Conservation (phyloP, 2,113 vertebrate genomes). For the Prunella fulvescens region DNA sequence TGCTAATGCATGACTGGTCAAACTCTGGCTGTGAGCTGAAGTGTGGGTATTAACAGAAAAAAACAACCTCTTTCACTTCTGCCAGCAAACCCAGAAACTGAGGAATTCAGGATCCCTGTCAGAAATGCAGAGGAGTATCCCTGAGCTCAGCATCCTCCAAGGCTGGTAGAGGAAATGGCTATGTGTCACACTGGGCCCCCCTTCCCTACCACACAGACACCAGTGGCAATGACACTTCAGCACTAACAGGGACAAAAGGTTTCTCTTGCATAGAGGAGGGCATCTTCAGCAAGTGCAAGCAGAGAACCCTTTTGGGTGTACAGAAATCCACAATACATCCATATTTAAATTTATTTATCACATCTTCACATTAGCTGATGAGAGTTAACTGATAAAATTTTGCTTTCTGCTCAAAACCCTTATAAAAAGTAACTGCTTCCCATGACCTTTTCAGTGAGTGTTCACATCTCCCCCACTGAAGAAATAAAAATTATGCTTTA, state of each 20-base stretch:
- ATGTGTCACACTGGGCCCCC: accelerated
- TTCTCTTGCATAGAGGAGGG: not conserved
- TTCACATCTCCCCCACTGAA: not conserved
- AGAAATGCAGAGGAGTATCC: not conserved
- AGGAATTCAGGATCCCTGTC: not conserved
- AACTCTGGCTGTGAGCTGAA: not conserved
- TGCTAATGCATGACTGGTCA: not conserved
- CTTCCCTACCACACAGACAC: not conserved
- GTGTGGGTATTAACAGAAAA: not conserved
- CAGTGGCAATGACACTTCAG: not conserved
- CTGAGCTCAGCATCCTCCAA: not conserved
- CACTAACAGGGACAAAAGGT: not conserved
- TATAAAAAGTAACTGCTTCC: constrained; percentile 1
- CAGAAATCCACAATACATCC: not conserved
- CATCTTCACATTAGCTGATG: not conserved
- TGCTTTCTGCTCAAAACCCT: not conserved
- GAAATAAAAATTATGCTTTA: not conserved
- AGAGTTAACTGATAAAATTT: not conserved
- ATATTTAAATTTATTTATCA: not conserved
- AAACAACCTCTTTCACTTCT: not conserved
- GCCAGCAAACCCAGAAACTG: not conserved
- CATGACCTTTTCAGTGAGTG: not conserved
- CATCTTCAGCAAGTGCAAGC: not conserved
- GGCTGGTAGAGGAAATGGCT: not conserved
- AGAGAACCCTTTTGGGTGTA: not conserved